Conservation (phyloP, 2,888 invertebrate genomes). For the Smittia sp. region DNA sequence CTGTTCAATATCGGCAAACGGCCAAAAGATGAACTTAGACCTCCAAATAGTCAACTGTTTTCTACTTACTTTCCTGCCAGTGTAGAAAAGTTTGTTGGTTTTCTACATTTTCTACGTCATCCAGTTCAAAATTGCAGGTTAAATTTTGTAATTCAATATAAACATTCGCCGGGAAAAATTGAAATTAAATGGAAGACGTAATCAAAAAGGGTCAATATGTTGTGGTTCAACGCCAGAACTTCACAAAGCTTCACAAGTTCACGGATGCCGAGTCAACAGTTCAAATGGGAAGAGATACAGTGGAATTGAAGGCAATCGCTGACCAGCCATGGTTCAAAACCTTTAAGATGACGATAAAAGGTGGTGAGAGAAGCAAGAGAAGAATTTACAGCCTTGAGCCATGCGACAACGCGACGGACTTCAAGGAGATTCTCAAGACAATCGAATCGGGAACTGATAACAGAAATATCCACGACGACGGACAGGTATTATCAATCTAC, state of each 20-base stretch:
- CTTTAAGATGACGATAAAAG: constrained; percentile 70
- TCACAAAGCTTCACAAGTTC: constrained; percentile 73
- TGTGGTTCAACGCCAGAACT: constrained; percentile 73
- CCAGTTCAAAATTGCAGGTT: too few relatives aligned
- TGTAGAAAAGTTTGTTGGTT: too few relatives aligned
- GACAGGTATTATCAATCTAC: constrained; percentile 43
- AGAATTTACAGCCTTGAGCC: constrained; percentile 57
- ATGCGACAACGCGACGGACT: constrained; percentile 59
- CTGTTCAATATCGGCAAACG: too few relatives aligned
- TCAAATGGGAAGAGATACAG: constrained; percentile 66
- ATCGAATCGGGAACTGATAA: constrained; percentile 76
- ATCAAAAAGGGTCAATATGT: constrained; percentile 71
- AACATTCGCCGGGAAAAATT: background rate
- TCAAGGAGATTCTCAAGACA: constrained; percentile 63
- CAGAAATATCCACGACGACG: constrained; percentile 73
- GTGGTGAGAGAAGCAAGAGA: constrained; percentile 54
- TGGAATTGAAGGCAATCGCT: constrained; percentile 65
- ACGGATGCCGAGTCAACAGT: constrained; percentile 63
- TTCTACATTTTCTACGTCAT: too few relatives aligned
- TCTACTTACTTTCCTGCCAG: too few relatives aligned
- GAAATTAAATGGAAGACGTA: constrained; percentile 45
- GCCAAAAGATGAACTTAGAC: too few relatives aligned
- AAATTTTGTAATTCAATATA: too few relatives aligned
- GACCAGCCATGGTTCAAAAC: constrained; percentile 70
- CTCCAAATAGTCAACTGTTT: too few relatives aligned